Evolutionary conservation across 1,140 invertebrate species (phyloP), one percentile per base, ranked within the genome.

Genomic region (Ganaspis sp.): DNA sequence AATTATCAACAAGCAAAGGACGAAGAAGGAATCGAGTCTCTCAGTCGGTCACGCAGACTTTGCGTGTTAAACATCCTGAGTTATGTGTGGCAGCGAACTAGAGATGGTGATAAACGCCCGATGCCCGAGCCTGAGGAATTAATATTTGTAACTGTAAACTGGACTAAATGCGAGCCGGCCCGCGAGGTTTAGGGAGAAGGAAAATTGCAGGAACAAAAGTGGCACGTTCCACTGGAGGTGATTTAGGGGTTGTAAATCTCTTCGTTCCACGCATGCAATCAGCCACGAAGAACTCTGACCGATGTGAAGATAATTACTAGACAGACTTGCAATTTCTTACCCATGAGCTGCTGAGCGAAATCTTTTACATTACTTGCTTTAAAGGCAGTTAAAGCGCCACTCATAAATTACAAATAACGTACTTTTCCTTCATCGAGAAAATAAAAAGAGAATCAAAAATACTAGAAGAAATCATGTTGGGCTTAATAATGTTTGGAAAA

Each of bases 1-100:
- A n/a, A n/a, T n/a, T n/a, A n/a, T n/a, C n/a, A n/a, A n/a, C n/a
- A n/a, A 76, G 69, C 42, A 72, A 37, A 76, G 79, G 29, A 70
- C 70, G 19, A 40, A 75, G 86, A 81, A 84, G 77, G 76, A 88
- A 87, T 88, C 80, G 78, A 82, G 82, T 86, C 83, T 81, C 78
- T 86, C 81, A 81, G 77, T 85, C 86, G 83, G 87, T 89, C 87
- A 86, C 85, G 87, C 88, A 89, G 81, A 76, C 79, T 83, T 85
- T 64, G 84, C 86, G 84, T 85, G 85, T 88, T 88, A 89, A 89
- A 87, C 83, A 85, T 88, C 79, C 81, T 87, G 84, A 88, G 84
- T 88, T 87, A 87, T 87, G 84, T 87, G 78, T 79, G 78, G 79
- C 70, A 81, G 81, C 45, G 75, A 84, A 84, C 80, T 81, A 83